phyloP scores from a whole-genome alignment of 2,113 vertebrate genomes.

The Heterotis niloticus region DNA sequence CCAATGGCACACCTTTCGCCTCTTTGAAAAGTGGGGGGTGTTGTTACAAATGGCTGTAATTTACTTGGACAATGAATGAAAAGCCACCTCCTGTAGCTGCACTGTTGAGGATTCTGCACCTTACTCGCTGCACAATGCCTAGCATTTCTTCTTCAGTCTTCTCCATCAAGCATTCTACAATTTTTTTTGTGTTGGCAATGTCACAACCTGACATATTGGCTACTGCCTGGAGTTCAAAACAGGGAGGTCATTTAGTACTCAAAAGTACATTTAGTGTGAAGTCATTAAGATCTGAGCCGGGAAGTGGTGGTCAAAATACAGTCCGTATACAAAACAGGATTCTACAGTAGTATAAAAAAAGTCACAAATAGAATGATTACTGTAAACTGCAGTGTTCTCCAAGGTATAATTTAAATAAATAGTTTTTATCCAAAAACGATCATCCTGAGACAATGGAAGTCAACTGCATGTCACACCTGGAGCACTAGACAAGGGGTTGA shows the following conservation, averaged over 20 bases:
- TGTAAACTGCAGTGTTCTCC: no score
- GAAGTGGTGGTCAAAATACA: background rate
- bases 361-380: no score
- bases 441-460: background rate
- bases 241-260: background rate
- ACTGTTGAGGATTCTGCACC: conserved; percentile 31
- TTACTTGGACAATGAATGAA: background rate
- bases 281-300: background rate
- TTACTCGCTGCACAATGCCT: background rate
- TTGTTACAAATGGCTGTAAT: background rate
- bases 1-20: background rate
- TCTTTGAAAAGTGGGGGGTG: conserved; percentile 12
- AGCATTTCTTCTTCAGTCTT: conserved; percentile 41
- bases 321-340: no score
- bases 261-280: background rate
- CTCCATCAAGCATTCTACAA: conserved; percentile 56
- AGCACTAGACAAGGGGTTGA: conserved; percentile 36
- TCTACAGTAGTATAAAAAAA: no score
- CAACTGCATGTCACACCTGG: conserved; percentile 28
- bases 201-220: conserved; percentile 62
- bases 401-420: no score
- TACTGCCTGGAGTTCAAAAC: conserved; percentile 42
- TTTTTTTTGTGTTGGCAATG: conserved; percentile 49
- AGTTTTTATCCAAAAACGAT: no score
- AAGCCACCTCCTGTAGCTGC: background rate